Evolutionary conservation across 2,113 vertebrate species (phyloP), one percentile per base, ranked within the genome.

Genomic region (Ictidomys tridecemlineatus): DNA sequence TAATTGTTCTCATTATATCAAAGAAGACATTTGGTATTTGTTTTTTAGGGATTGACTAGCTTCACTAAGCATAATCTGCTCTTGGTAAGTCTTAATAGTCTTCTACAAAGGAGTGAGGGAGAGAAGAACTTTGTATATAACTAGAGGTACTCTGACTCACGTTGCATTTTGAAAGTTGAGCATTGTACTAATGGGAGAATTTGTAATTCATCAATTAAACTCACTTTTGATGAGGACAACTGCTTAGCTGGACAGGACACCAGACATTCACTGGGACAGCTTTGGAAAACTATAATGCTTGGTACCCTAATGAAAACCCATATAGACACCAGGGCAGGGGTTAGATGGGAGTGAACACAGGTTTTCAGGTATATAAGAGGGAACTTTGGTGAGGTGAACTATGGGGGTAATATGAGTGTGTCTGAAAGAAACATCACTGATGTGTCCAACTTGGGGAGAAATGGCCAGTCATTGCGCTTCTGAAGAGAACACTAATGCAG

Each of bases 201-300:
- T n/a, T 42, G 42, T 30, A 65, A 94, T 70, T 96, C 92, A 80
- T 63, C n/a, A 94, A 24, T 58, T 3, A 88, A 82, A 84, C 63
- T 73, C 34, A 79, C 13, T 72, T 96, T 69, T 90, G 26, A 79
- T 22, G 87, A 74, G 76, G 30, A 84, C 20, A 90, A 61, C 70
- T 22, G 7, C 8, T 78, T 72, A 76, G 24, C 30, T 78, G 45
- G 58, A 76, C 8, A 51, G 26, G 63, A 53, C 2, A 76, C 8
- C 26, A 77, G 53, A 70, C 12, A 51, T 34, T 83, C 92, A 53
- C 10, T 93, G 37, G 42, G 14, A 90, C 10, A 70, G 9, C 63
- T 87, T 8, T 42, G 37, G 72, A 12, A 92, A 86, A 84, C 8
- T 20, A 79, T 14, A 20, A 58, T 73, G n/a, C 58, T 79, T 63